Conservation (phyloP, 2,888 invertebrate genomes). For the Metallyticus violacea region DNA sequence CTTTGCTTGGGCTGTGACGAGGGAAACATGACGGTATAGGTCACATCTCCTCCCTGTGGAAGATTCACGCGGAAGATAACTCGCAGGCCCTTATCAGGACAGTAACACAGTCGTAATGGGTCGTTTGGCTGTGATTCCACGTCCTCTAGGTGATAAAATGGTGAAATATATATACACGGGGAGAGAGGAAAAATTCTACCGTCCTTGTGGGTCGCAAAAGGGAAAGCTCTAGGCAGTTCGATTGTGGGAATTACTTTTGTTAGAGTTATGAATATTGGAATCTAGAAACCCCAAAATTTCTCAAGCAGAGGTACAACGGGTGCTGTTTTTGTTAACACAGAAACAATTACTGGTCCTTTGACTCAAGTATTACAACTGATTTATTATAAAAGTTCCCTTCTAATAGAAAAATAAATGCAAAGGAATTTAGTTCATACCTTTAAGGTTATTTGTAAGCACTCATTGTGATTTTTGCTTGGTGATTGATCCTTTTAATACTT, state of each 20-base stretch:
- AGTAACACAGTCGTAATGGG: slow-evolving; percentile 27
- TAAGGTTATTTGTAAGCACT: no score
- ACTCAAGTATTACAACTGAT: no score
- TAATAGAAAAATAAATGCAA: no score
- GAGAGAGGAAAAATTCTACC: neutral
- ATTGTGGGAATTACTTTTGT: neutral
- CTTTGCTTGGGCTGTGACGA: neutral
- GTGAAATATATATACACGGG: neutral
- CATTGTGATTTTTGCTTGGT: no score
- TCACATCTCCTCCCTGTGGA: neutral
- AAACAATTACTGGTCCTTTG: no score
- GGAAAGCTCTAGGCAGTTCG: neutral
- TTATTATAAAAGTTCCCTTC: no score
- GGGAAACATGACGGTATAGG: neutral
- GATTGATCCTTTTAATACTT: no score
- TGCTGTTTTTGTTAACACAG: no score
- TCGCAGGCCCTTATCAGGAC: slow-evolving; percentile 19
- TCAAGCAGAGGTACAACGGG: no score
- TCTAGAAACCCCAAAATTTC: neutral
- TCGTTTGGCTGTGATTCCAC: slow-evolving; percentile 28
- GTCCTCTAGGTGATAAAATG: slow-evolving; percentile 27
- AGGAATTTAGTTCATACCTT: no score
- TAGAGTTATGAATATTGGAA: neutral
- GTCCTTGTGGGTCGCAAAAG: neutral
- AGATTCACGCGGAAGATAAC: neutral